Percentiles rank a stretch among this genome's conserved stretches.
phyloP scores from a whole-genome alignment of 2,888 invertebrate genomes.

The Keiferia lycopersicella region DNA sequence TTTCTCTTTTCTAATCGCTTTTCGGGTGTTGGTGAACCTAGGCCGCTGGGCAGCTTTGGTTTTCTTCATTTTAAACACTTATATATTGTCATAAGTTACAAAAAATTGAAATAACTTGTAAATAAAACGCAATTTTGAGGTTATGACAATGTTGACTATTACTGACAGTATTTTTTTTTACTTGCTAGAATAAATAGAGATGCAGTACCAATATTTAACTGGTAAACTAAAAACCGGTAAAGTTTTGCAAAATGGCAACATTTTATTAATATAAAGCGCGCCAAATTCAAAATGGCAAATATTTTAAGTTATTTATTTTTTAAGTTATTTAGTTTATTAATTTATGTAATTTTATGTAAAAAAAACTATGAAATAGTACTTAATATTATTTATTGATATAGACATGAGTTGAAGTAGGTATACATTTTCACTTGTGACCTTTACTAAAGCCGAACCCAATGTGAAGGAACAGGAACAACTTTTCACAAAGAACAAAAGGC shows the following conservation, averaged over 20 bases:
- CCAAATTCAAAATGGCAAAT: background rate
- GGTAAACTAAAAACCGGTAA: background rate
- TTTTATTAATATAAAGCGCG: background rate
- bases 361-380: too few species aligned
- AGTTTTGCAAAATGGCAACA: background rate
- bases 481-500: too few species aligned
- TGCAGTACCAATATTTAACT: background rate
- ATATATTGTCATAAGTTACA: background rate
- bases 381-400: too few species aligned
- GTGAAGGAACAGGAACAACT: too few species aligned
- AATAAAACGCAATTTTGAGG: conserved; percentile 34
- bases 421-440: too few species aligned
- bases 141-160: conserved; percentile 29
- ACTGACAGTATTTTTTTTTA: conserved; percentile 13
- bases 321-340: too few species aligned
- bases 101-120: background rate
- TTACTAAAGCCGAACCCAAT: too few species aligned
- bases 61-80: conserved; percentile 52
- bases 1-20: conserved; percentile 87
- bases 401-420: too few species aligned
- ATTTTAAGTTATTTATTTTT: background rate
- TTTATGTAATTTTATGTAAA: too few species aligned
- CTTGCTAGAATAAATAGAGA: background rate
- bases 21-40: conserved; percentile 76
- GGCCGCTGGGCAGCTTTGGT: conserved; percentile 46